These are phyloP conservation scores for Drosophila rufa DNA, from an alignment of 1,140 invertebrate genomes.

Conservation along the genomic window DNA sequence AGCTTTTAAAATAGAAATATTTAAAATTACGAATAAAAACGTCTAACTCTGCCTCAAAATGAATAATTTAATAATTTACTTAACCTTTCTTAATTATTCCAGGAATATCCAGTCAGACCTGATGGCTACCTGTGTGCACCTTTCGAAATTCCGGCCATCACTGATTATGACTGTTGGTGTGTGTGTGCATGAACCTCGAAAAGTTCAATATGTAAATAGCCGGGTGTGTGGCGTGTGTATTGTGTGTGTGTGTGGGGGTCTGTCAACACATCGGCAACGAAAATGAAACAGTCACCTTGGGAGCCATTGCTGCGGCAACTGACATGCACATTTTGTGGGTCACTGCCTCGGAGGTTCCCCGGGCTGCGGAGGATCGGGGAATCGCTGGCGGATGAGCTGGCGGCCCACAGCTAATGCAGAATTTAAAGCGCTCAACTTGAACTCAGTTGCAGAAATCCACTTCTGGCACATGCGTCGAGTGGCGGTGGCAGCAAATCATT, in stretches of 20 bases:
- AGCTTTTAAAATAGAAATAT: neutral
- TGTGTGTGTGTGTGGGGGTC: slow-evolving; percentile 40
- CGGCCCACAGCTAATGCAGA: slow-evolving; percentile 42
- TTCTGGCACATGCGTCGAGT: slow-evolving; percentile 28
- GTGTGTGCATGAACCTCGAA: slow-evolving; percentile 19
- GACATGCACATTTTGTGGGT: slow-evolving; percentile 73
- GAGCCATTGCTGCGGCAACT: slow-evolving; percentile 76
- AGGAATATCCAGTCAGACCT: neutral
- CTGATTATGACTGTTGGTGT: slow-evolving; percentile 30
- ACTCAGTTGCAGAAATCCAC: slow-evolving; percentile 25
- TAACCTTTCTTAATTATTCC: neutral
- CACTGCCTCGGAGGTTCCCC: slow-evolving; percentile 44
- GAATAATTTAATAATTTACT: neutral
- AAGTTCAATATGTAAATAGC: slow-evolving; percentile 55
- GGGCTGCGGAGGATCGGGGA: neutral
- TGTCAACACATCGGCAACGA: slow-evolving; percentile 77
- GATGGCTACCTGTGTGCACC: too few relatives aligned
- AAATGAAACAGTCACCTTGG: slow-evolving; percentile 81
- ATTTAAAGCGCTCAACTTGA: slow-evolving; percentile 54
- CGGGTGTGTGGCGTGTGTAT: slow-evolving; percentile 27
- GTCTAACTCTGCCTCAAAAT: neutral
- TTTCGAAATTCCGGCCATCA: neutral
- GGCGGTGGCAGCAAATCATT: slow-evolving; percentile 41
- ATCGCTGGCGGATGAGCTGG: slow-evolving; percentile 8
- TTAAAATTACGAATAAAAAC: neutral